phyloP scores from a whole-genome alignment of 2,797 vertebrate genomes.

The Danio tinwini region DNA sequence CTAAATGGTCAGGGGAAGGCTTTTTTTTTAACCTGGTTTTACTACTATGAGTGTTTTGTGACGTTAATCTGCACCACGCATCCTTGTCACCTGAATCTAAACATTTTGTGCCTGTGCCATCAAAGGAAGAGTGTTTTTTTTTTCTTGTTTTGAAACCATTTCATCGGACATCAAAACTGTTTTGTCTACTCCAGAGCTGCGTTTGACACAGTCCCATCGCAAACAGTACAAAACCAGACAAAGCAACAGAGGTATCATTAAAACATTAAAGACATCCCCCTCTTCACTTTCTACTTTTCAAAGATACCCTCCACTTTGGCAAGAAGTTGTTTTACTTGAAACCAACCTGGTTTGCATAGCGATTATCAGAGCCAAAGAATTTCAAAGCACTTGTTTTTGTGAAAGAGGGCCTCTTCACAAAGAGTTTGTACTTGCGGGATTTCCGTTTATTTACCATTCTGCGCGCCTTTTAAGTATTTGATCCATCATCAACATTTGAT shows the following conservation, averaged over 20 bases:
- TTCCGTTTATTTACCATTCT: constrained; percentile 12
- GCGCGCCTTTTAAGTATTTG: constrained; percentile 7
- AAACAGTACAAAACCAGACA: constrained; percentile 31
- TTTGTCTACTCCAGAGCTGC: constrained; percentile 30
- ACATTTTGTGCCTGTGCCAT: constrained; percentile 3
- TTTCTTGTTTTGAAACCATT: constrained; percentile 3
- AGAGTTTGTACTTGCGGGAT: constrained; percentile 29
- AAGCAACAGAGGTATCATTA: constrained; percentile 38
- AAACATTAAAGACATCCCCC: constrained; percentile 47
- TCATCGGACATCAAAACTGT: constrained; percentile 1
- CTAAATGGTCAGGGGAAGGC: constrained; percentile 40
- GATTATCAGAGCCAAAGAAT: constrained; percentile 47
- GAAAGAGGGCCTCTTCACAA: constrained; percentile 34
- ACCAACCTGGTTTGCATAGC: constrained; percentile 48
- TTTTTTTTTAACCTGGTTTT: constrained; percentile 37
- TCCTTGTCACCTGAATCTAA: constrained; percentile 49
- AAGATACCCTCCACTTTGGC: constrained; percentile 48
- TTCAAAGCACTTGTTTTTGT: constrained; percentile 44
- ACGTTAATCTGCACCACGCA: constrained; percentile 35
- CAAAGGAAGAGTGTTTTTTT: neutral
- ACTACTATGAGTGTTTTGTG: constrained; percentile 45
- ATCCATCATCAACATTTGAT: constrained; percentile 26
- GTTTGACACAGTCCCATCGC: constrained; percentile 20
- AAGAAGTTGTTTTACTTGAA: constrained; percentile 44
- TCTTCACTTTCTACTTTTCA: constrained; percentile 53